A percentile compares a stretch with the other conserved stretches of the same genome.
phyloP scores from a whole-genome alignment of 2,113 vertebrate species.

The Centropus bengalensis region DNA sequence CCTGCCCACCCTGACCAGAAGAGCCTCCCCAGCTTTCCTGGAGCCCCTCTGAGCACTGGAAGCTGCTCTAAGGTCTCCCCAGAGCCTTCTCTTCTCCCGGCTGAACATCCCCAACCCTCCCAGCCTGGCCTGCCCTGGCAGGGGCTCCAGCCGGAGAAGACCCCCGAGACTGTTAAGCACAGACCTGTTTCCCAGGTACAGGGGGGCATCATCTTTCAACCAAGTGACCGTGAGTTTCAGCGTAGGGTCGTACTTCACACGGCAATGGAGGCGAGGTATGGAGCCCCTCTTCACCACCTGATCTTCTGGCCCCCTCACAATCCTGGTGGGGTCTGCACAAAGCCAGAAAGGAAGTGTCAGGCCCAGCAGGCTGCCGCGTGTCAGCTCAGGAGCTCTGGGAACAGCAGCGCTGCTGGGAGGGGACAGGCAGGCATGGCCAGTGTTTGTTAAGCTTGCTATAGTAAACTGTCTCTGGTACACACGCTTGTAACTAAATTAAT shows the following conservation, averaged over 20 bases:
- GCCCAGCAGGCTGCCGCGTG: neutral
- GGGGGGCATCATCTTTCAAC: constrained; percentile 87
- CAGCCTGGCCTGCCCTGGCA: too few relatives aligned
- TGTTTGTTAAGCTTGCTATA: neutral
- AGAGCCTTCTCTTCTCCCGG: too few relatives aligned
- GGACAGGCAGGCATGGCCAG: neutral
- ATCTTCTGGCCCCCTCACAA: constrained; percentile 84
- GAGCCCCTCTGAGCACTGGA: too few relatives aligned
- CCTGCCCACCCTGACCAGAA: too few relatives aligned
- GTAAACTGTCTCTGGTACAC: neutral
- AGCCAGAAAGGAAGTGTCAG: neutral
- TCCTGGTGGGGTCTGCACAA: constrained; percentile 88
- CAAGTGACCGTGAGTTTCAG: constrained; percentile 83
- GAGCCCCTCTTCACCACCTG: constrained; percentile 80
- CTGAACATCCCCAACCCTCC: too few relatives aligned
- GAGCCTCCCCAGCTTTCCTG: too few relatives aligned
- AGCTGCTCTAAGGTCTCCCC: too few relatives aligned
- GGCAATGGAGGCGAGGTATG: constrained; percentile 84
- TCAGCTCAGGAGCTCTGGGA: accelerated
- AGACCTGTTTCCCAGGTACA: constrained; percentile 85
- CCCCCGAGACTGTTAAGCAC: accelerated
- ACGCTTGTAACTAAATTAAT: neutral
- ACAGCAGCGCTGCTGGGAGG: accelerated
- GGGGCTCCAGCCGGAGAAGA: too few relatives aligned
- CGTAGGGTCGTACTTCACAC: constrained; percentile 84